Evolutionary conservation across 2,797 vertebrate species (phyloP).

Genomic region (Micromesistius poutassou): DNA sequence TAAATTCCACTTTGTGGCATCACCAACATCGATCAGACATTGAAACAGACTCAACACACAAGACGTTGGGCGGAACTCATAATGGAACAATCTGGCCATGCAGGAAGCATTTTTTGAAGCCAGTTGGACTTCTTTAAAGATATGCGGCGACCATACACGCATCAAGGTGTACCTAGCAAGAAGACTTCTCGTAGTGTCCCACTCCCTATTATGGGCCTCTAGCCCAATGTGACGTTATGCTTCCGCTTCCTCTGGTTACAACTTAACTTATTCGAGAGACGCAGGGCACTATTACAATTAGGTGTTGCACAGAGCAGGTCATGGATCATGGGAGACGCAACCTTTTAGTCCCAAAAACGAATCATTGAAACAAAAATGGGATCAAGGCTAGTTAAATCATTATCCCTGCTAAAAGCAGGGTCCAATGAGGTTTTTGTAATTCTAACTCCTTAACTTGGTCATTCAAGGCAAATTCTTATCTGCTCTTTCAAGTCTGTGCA

Average conservation of each 20-base stretch:
- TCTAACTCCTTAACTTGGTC: not conserved
- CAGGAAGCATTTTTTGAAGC: not conserved
- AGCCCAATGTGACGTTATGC: not conserved
- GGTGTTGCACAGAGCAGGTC: too few species aligned
- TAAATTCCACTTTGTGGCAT: not conserved
- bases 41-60: not conserved
- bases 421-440: not conserved
- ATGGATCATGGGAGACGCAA: too few species aligned
- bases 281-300: too few species aligned
- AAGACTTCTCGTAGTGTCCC: not conserved
- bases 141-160: not conserved
- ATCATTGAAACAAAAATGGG: not conserved
- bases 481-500: not conserved
- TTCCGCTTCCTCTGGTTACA: too few species aligned
- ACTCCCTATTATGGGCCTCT: not conserved
- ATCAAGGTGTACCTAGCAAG: not conserved
- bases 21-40: too few species aligned
- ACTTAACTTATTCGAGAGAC: too few species aligned
- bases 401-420: not conserved
- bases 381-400: too few species aligned
- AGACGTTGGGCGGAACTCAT: not conserved
- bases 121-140: not conserved
- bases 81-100: not conserved
- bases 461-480: not conserved
- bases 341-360: not conserved